Base-by-base conservation (phyloP, 2,113 vertebrate genomes). In the Gracilinanus agilis region DNA sequence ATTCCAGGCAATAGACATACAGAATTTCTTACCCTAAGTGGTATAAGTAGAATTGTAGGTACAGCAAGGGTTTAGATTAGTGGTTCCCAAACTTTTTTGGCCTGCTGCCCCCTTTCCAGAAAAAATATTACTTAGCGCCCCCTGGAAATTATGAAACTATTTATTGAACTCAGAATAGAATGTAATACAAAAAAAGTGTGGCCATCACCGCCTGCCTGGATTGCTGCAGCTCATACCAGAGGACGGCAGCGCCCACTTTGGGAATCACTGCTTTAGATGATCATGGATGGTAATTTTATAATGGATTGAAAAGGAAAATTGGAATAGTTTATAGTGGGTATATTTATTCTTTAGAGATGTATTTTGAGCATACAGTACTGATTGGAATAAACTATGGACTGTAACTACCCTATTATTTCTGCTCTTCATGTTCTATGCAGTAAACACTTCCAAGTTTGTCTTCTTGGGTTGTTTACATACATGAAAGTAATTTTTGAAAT, bases 21-120 rank as follows among this genome's bases (percentile, higher is more conserved):
- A 29, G 40, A 56, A 89, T 92, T 94, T 92, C 67, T 83, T 83
- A 40, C 55, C 40, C 19, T 94, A 44, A 94, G 88, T 95, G 88
- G 1, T 67, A 94, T 55, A 53, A 92, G 61, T 75, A 92, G 27
- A 29, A 56, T 83, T 90, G 58, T 55, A 91, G 16, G 90, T 91
- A 24, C 34, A 58, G 53, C 94, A 40, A 95, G 90, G 0, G 0
- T 88, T 90, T 83, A 44, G n/a, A n/a, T n/a, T n/a, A n/a, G n/a
- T n/a, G n/a, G n/a, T n/a, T n/a, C n/a, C n/a, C n/a, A n/a, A n/a
- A n/a, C n/a, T n/a, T n/a, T n/a, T n/a, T n/a, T n/a, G n/a, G n/a
- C n/a, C n/a, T n/a, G n/a, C n/a, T n/a, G n/a, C n/a, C n/a, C n/a
- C n/a, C n/a, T n/a, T n/a, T n/a, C n/a, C n/a, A n/a, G n/a, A n/a